Evolutionary conservation across 64 coral and sea anemone species (phyloP).

Genomic region (Cladopsammia gracilis): DNA sequence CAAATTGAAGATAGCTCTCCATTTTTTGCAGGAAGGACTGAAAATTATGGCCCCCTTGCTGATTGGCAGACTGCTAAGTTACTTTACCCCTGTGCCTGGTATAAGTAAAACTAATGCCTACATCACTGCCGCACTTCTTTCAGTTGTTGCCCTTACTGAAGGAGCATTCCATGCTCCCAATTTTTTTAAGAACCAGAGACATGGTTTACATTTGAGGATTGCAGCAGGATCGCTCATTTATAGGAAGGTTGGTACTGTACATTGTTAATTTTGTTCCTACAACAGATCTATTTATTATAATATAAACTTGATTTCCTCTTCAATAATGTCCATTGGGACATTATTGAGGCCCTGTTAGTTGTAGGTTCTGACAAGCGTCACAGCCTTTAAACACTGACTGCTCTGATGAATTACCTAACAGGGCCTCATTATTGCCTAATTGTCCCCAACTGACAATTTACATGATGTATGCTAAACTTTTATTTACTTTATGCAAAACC

Average conservation of each 20-base stretch:
- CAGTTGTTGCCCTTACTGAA: conserved; percentile 20
- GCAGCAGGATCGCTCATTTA: conserved; percentile 80
- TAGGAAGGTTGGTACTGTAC: conserved; percentile 81
- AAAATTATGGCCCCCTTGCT: conserved; percentile 68
- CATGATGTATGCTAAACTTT: no score
- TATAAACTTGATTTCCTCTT: no score
- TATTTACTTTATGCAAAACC: no score
- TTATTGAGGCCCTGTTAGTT: no score
- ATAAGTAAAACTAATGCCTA: conserved; percentile 67
- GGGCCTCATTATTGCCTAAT: no score
- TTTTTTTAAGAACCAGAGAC: conserved; percentile 74
- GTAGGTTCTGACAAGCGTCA: no score
- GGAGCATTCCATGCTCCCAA: conserved; percentile 70
- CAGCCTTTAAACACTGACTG: no score
- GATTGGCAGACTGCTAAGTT: conserved; percentile 88
- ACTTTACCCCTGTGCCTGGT: conserved; percentile 73
- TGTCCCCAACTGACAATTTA: no score
- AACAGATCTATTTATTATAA: no score
- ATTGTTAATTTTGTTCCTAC: no score
- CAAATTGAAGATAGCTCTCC: not conserved
- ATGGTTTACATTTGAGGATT: conserved; percentile 80
- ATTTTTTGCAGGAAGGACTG: conserved; percentile 67
- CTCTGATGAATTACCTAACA: no score
- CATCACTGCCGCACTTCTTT: conserved; percentile 41
- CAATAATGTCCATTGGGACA: no score